Evolutionary conservation across 2,113 vertebrate species (phyloP), one percentile per base, ranked within the genome.

Genomic region (Podilymbus podiceps): DNA sequence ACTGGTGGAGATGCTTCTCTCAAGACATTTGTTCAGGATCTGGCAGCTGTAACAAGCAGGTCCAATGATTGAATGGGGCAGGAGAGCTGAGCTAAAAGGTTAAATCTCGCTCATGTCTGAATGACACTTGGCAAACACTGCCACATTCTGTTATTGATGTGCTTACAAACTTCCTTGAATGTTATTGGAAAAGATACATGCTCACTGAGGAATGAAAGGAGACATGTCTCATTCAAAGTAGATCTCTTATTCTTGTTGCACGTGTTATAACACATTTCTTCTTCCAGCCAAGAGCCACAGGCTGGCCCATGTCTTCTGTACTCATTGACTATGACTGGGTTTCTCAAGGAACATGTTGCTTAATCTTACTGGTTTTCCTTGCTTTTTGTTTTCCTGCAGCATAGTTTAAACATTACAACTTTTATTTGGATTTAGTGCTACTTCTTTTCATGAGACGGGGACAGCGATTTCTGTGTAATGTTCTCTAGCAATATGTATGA

Each of bases 91-190:
- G 74, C 74, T 95, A 92, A 95, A 92, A 79, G 23, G 74, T 69
- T 82, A 88, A 87, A 95, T 90, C 46, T 79, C 62, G 93, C 52
- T 87, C 49, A 76, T 7, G 4, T 82, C 69, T 92, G 90, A 92
- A 60, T 87, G 80, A 69, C 77, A 55, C 28, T 89, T 89, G 50
- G 62, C 74, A 95, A 95, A 91, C 62, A 78, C 24, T 85, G 77
- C 20, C 78, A 67, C 87, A 33, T 87, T 90, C 63, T 79, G 20
- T 92, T 83, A 85, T 33, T 85, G 94, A 85, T 92, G 87, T 63
- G n/a, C 87, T 94, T 85, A 69, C 83, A 82, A 38, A 79, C 80
- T 94, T 89, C 66, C 71, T 95, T 85, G 47, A 79, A 79, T 69
- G 42, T 69, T 93, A 79, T 73, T 89, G 89, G 89, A 89, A 76